Conservation (phyloP, 2,797 vertebrate genomes). For the Cuniculus paca region DNA sequence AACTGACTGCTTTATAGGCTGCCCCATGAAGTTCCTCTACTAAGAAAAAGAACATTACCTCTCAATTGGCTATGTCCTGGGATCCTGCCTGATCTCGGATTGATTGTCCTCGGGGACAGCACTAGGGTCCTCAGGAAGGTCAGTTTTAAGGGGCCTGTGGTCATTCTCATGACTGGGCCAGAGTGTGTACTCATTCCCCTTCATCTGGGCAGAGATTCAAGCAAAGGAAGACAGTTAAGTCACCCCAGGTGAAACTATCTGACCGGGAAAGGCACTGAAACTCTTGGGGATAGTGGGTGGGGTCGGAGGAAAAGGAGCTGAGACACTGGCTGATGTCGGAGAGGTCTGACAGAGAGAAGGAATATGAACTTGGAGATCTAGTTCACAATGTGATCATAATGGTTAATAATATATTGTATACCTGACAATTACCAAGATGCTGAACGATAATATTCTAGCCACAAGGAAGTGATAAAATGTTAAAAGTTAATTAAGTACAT, state of each 20-base stretch:
- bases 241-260: neutral
- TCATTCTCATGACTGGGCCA: neutral
- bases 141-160: neutral
- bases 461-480: neutral
- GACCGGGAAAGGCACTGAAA: neutral
- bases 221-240: neutral
- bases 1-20: too few species aligned
- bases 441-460: neutral
- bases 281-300: neutral
- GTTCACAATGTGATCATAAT: neutral
- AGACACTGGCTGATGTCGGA: neutral
- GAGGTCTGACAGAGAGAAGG: neutral
- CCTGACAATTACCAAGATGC: neutral
- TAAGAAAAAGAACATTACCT: too few species aligned
- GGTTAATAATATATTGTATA: neutral
- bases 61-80: too few species aligned
- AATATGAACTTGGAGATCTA: neutral
- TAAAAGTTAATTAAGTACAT: neutral
- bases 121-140: too few species aligned
- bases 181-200: neutral
- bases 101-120: too few species aligned
- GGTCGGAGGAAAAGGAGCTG: neutral
- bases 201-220: neutral
- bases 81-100: too few species aligned
- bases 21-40: too few species aligned